A percentile compares a stretch with the other conserved stretches of the same genome.
Evolutionary conservation across 2,113 vertebrate species (phyloP).

Genomic region (Pteronura brasiliensis): DNA sequence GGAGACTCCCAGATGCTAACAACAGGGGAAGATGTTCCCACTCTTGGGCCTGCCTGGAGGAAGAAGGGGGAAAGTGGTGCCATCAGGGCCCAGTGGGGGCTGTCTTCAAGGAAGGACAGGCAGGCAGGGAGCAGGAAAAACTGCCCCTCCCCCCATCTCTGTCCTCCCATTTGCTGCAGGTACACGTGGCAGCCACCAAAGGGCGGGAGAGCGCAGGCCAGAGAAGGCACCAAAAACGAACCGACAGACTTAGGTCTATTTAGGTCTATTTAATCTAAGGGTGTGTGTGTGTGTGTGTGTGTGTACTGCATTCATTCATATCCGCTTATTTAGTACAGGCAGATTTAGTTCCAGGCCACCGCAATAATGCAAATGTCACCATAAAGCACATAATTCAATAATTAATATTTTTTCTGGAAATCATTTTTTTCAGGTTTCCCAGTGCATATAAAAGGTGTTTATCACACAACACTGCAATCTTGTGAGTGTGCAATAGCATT

Average conservation of each 20-base stretch:
- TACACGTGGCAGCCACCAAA: background rate
- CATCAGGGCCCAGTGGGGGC: background rate
- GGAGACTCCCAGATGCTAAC: background rate
- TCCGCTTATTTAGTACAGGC: background rate
- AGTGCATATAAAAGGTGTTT: background rate
- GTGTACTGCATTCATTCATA: background rate
- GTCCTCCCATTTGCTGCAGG: background rate
- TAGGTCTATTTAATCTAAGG: background rate
- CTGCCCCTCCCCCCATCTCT: accelerated
- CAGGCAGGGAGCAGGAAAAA: background rate
- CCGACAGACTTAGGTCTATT: background rate
- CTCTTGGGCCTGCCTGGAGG: background rate
- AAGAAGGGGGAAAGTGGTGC: background rate
- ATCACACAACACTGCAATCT: too few relatives aligned
- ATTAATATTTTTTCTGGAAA: background rate
- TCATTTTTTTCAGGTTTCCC: background rate
- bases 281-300: too few relatives aligned
- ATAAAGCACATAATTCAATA: background rate
- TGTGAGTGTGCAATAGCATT: background rate
- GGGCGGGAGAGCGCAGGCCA: background rate
- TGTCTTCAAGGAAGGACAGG: background rate
- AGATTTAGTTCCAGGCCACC: background rate
- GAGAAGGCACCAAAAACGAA: background rate
- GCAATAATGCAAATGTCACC: background rate
- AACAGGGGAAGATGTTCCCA: background rate